Conservation (phyloP, 2,888 invertebrate genomes). For the Limenitis camilla region DNA sequence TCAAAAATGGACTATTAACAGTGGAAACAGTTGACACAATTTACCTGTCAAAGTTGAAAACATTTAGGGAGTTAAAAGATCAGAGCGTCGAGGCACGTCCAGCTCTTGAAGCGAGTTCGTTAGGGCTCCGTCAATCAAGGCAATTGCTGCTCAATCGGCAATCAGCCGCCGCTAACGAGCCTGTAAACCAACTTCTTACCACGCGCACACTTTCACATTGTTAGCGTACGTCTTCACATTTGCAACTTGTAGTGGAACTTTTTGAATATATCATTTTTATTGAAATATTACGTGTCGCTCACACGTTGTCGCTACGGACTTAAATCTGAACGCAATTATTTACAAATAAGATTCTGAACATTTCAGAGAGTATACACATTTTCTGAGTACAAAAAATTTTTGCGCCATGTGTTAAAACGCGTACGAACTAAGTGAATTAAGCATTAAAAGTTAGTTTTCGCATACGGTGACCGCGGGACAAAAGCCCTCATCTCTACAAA, state of each 20-base stretch:
- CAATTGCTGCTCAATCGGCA: slow-evolving; percentile 75
- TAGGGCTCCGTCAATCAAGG: slow-evolving; percentile 70
- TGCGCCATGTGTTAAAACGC: too few species aligned
- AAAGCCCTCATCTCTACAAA: too few species aligned
- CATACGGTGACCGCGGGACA: too few species aligned
- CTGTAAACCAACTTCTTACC: slow-evolving; percentile 62
- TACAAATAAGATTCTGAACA: too few species aligned
- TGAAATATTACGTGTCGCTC: slow-evolving; percentile 11
- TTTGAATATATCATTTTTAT: slow-evolving; percentile 23
- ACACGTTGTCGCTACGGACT: neutral
- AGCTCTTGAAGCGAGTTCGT: slow-evolving; percentile 69
- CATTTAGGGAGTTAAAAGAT: slow-evolving; percentile 24
- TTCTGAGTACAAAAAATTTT: too few species aligned
- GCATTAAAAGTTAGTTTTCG: too few species aligned
- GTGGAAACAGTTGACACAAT: slow-evolving; percentile 5
- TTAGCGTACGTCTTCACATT: slow-evolving; percentile 38
- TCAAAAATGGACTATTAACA: too few species aligned
- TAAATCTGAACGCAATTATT: too few species aligned
- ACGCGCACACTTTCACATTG: slow-evolving; percentile 42
- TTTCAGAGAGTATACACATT: too few species aligned
- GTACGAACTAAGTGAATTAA: too few species aligned
- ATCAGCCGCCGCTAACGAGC: slow-evolving; percentile 69
- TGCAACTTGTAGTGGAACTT: slow-evolving; percentile 31
- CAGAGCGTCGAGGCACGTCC: slow-evolving; percentile 34
- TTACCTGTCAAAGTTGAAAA: slow-evolving; percentile 17